These are phyloP conservation scores for Dimorphilus gyrociliatus DNA, from an alignment of 2,888 invertebrate species.

Conservation along the genomic window DNA sequence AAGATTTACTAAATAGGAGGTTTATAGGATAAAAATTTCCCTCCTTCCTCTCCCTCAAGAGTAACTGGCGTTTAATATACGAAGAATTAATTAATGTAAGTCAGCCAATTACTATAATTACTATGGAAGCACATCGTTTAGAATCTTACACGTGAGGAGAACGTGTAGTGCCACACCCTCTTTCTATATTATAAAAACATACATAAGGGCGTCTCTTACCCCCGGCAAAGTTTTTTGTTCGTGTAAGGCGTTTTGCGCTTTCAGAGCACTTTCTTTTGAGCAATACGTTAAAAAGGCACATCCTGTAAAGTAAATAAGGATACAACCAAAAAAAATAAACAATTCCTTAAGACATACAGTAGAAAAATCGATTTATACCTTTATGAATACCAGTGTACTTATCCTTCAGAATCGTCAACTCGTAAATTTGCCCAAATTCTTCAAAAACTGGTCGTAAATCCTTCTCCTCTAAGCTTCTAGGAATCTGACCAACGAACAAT, in stretches of 20 bases:
- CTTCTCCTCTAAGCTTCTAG: conserved; percentile 68
- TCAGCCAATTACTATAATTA: no score
- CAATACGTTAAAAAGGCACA: conserved; percentile 98
- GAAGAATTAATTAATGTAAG: no score
- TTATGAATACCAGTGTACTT: conserved; percentile 89
- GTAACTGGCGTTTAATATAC: no score
- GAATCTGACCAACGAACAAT: conserved; percentile 81
- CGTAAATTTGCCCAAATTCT: conserved; percentile 79
- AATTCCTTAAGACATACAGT: neutral
- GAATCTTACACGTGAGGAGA: no score
- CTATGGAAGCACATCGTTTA: no score
- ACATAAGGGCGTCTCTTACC: conserved; percentile 69
- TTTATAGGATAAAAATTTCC: no score
- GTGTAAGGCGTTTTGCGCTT: conserved; percentile 81
- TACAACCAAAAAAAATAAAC: neutral
- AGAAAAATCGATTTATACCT: conserved; percentile 45
- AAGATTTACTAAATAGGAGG: no score
- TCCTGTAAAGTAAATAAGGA: conserved; percentile 45
- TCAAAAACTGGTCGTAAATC: conserved; percentile 76
- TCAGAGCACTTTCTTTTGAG: conserved; percentile 81
- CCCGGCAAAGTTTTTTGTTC: conserved; percentile 96
- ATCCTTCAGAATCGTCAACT: conserved; percentile 81
- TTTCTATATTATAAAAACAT: no score
- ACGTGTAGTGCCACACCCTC: no score
- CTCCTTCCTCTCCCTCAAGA: no score